Base-by-base conservation (phyloP, 1,140 invertebrate genomes). In the Leptoteleia sp. region DNA sequence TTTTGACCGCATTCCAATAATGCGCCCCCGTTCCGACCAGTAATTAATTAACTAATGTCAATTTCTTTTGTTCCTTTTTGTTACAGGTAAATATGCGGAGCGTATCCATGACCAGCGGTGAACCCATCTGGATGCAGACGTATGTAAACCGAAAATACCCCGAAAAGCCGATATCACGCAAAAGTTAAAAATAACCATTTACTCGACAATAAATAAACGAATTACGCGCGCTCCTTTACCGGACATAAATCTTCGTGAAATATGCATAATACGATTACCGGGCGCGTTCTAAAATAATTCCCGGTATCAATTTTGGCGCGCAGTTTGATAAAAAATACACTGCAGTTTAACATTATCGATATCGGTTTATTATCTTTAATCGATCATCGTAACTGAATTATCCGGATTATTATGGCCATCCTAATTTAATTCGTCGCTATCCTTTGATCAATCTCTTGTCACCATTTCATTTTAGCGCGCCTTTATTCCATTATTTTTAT, bases 211-310 rank as follows among this genome's bases (percentile, higher is more conserved):
- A 27, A 25, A 61, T 61, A 61, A 47, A 25, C n/a, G 13, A 37
- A 59, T 43, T 31, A 33, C 13, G 9, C 3, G 6, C 19, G 9
- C 1, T 48, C n/a, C 43, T 38, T 62, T 48, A 4, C 33, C 37
- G n/a, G 31, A 54, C 54, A 37, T 55, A 47, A 67, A 47, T 55
- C 40, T 37, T 29, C 8, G 11, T 67, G 16, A 55, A 45, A 67
- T 67, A 67, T 67, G 29, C 50, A 67, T 55, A 55, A 67, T 47
- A 19, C 48, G 40, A 65, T 65, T 47, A 61, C 11, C 42, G 3
- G 11, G 1, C 15, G 19, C 8, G 6, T 1, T 37, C 43, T 38
- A 62, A 48, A 62, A 64, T 42, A 29, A 37, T 52, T 33, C 37
- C 8, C 50, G 0, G 8, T 62, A 62, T 62, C 59, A 22, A 45